Base-by-base conservation (phyloP, 2,113 vertebrate genomes). In the Poecilia latipinna region DNA sequence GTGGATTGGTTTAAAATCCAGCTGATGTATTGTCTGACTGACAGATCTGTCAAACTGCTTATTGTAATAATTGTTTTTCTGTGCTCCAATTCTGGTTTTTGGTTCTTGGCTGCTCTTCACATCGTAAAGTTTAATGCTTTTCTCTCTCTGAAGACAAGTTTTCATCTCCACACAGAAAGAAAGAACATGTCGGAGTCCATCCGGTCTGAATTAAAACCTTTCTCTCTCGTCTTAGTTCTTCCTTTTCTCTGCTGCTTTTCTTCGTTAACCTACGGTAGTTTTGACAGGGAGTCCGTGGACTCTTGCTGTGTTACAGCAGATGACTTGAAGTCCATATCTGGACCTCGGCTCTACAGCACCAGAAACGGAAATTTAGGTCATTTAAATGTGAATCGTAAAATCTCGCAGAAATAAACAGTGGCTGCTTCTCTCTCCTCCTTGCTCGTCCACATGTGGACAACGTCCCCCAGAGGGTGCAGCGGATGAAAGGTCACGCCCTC, bases 401-500 rank as follows among this genome's bases (percentile, higher is more conserved):
- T 51, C 48, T 51, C 19, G 19, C 19, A 51, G 19, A 51, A 19
- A 22, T 19, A 22, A 19, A 51, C 19, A 51, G 17, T 51, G 22
- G 19, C 17, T 42, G 39, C 39, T 42, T 42, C 39, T 42, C 12
- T 64, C 54, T 10, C 11, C 12, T 22, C 33, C 65, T 19, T 74
- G 39, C 12, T 75, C 28, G 13, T 12, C 2, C 10, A 63, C 39
- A 67, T 71, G 62, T 61, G 33, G 32, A 39, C 54, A 67, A 22
- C 60, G 51, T 65, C 32, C n/a, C 12, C 57, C 28, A 54, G n/a
- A 10, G 31, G 65, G 4, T 12, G 24, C 11, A 12, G 68, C 63
- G 17, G 61, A 72, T 29, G 15, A 78, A 80, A 73, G 61, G 37
- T 76, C 74, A 61, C n/a, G 60, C 42, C 57, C 54, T 4, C n/a